Conservation (phyloP, 2,113 vertebrate species). For the Tympanuchus pallidicinctus region DNA sequence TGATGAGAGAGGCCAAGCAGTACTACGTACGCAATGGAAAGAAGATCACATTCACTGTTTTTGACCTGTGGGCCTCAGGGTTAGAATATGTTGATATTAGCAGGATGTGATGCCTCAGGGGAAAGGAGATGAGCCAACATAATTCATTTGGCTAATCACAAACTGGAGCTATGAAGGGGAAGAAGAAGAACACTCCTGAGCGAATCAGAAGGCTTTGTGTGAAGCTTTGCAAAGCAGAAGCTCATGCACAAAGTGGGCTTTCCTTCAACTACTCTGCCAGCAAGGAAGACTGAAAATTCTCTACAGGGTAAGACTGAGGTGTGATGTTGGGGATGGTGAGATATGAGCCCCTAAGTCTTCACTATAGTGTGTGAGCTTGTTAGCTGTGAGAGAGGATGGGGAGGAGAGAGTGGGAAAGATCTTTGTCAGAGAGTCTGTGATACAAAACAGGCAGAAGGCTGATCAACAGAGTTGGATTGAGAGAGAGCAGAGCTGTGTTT, state of each 20-base stretch:
- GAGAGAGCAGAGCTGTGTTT: background rate
- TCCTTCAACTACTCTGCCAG: background rate
- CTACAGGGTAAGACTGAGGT: background rate
- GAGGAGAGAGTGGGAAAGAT: background rate
- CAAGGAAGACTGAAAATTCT: background rate
- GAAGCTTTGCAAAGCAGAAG: background rate
- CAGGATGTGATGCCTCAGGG: background rate
- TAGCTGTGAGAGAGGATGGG: background rate
- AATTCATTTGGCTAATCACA: background rate
- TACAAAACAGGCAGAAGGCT: background rate
- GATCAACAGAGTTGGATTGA: background rate
- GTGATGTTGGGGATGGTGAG: background rate
- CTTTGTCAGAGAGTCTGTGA: background rate
- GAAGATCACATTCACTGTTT: background rate
- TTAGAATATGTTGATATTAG: background rate
- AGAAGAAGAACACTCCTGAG: background rate
- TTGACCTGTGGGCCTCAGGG: background rate
- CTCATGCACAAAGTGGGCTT: background rate
- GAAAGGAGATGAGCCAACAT: background rate
- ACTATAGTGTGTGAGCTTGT: background rate
- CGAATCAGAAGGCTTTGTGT: background rate
- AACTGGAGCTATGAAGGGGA: background rate
- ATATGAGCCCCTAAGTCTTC: background rate
- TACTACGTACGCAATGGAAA: background rate
- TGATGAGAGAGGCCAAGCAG: background rate